These are phyloP conservation scores for Eublepharis macularius DNA, from an alignment of 2,113 vertebrate species.

Conservation along the genomic window DNA sequence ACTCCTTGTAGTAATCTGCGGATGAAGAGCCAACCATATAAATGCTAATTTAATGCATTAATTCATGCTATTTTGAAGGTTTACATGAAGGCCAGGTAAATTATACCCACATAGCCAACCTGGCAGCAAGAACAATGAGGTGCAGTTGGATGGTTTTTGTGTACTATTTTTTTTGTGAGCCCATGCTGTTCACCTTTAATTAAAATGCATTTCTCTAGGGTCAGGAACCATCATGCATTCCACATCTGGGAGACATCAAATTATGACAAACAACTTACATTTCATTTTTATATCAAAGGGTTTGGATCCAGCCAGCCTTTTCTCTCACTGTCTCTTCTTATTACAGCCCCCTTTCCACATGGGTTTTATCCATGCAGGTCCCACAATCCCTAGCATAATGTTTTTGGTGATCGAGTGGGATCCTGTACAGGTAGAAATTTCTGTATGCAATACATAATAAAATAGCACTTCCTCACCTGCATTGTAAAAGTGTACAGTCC, in stretches of 20 bases:
- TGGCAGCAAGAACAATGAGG: constrained; percentile 39
- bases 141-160: constrained; percentile 22
- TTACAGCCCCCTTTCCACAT: too few species aligned
- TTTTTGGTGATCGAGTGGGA: too few species aligned
- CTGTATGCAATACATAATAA: too few species aligned
- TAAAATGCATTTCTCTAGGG: constrained; percentile 24
- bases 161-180: constrained; percentile 30
- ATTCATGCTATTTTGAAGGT: constrained; percentile 53
- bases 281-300: too few species aligned
- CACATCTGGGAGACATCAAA: neutral
- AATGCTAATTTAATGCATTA: constrained; percentile 58
- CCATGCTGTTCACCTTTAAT: constrained; percentile 37
- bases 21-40: constrained; percentile 50
- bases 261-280: too few species aligned
- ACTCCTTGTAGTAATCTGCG: neutral
- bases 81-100: constrained; percentile 59
- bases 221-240: constrained; percentile 2
- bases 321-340: too few species aligned
- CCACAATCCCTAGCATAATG: too few species aligned
- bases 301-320: too few species aligned
- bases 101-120: neutral
- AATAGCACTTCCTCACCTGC: too few species aligned
- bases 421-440: too few species aligned
- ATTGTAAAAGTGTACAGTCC: neutral
- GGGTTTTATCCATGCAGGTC: too few species aligned